Evolutionary conservation across 2,888 invertebrate genomes (phyloP).

Genomic region (Clusia tigrina): DNA sequence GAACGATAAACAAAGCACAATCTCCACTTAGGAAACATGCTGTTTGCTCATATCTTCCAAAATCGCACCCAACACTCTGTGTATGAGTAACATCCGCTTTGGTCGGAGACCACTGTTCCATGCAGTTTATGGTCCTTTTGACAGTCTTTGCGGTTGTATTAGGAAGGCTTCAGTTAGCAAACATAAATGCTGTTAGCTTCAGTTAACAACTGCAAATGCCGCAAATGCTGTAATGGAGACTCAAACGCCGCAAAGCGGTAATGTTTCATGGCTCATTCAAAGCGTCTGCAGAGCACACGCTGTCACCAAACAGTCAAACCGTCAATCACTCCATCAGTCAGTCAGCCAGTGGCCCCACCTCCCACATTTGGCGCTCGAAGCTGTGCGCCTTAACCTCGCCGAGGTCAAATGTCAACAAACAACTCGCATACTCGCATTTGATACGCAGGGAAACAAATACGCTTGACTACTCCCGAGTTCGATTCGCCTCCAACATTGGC

Average conservation of each 20-base stretch:
- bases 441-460: conserved; percentile 43
- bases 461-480: conserved; percentile 13
- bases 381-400: conserved; percentile 21
- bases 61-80: no score
- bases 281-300: conserved; percentile 41
- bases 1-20: no score
- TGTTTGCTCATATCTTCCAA: no score
- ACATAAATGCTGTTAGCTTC: no score
- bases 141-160: no score
- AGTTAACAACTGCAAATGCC: conserved; percentile 59
- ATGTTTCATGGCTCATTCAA: conserved; percentile 36
- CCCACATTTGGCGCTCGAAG: conserved; percentile 14
- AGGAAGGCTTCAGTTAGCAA: no score
- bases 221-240: conserved; percentile 41
- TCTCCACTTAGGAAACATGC: no score
- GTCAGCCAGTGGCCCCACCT: neutral
- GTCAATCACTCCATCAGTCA: no score
- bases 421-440: conserved; percentile 37
- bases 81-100: no score
- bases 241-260: conserved; percentile 41
- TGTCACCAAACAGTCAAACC: conserved; percentile 17
- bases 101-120: no score
- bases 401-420: conserved; percentile 24
- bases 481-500: conserved; percentile 8
- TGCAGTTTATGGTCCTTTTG: no score